Percentiles rank a stretch among this genome's conserved stretches.
Evolutionary conservation across 2,888 invertebrate genomes (phyloP).

Genomic region (Trachelus stipa): DNA sequence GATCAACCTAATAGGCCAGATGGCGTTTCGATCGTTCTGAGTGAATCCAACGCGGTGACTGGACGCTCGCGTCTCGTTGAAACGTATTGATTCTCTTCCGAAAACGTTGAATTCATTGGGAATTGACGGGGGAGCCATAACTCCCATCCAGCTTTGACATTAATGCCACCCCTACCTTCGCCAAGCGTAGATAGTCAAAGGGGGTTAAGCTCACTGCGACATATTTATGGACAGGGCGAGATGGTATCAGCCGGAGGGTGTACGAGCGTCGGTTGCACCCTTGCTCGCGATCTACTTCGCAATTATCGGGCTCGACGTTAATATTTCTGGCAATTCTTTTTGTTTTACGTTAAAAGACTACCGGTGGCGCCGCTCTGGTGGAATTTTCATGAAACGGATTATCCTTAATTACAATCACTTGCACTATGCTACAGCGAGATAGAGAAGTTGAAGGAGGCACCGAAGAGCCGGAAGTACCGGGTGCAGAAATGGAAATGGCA

Average conservation of each 20-base stretch:
- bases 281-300: conserved; percentile 62
- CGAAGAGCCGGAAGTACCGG: background rate
- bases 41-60: background rate
- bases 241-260: conserved; percentile 59
- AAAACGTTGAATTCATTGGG: conserved; percentile 67
- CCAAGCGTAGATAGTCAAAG: conserved; percentile 63
- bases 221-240: conserved; percentile 67
- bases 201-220: conserved; percentile 66
- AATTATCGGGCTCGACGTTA: conserved; percentile 65
- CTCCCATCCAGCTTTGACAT: conserved; percentile 66
- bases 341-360: background rate
- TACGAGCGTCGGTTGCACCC: conserved; percentile 43
- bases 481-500: background rate
- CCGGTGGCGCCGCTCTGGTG: background rate
- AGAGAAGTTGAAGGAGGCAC: background rate
- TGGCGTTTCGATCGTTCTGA: background rate
- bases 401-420: background rate
- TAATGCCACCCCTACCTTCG: conserved; percentile 65
- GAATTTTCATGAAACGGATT: background rate
- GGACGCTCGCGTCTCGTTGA: conserved; percentile 35
- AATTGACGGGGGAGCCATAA: conserved; percentile 68
- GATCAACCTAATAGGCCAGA: background rate
- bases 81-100: conserved; percentile 63
- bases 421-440: background rate
- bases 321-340: conserved; percentile 54